Conservation (phyloP, 2,113 vertebrate genomes). For the Caranx ignobilis region DNA sequence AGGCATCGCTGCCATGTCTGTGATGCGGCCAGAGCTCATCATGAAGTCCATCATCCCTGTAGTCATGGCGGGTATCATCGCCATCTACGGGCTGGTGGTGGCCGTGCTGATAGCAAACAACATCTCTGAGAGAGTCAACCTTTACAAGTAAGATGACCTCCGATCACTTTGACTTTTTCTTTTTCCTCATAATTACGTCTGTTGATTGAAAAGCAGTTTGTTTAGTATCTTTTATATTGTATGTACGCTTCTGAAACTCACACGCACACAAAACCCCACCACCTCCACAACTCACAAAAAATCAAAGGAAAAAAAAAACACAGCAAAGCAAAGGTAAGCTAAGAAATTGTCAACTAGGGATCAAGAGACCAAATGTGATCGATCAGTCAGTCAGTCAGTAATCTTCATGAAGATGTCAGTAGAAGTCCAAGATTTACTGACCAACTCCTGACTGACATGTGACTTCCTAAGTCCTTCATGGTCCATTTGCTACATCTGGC, state of each 20-base stretch:
- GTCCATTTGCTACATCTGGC: background rate
- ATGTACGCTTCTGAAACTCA: no score
- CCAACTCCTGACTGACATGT: background rate
- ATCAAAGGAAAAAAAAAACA: background rate
- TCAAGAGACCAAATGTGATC: background rate
- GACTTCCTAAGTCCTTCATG: background rate
- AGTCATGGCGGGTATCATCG: constrained; percentile 99
- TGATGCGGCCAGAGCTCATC: constrained; percentile 99
- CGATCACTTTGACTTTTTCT: background rate
- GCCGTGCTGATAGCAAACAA: constrained; percentile 98
- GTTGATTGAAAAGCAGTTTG: background rate
- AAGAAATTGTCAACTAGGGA: background rate
- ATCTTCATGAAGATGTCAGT: no score
- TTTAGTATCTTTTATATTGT: no score
- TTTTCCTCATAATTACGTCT: background rate
- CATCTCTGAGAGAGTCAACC: constrained; percentile 85
- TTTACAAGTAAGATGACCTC: constrained; percentile 90
- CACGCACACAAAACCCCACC: no score
- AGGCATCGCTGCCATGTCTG: constrained; percentile 98
- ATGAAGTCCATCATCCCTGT: constrained; percentile 99
- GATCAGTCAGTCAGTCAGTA: no score
- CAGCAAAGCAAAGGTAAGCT: background rate
- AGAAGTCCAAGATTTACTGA: background rate
- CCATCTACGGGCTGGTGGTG: constrained; percentile 98
- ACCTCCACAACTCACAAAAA: background rate